These are phyloP conservation scores for Spinus olivaceus DNA, from an alignment of 2,797 vertebrate genomes.

Conservation along the genomic window DNA sequence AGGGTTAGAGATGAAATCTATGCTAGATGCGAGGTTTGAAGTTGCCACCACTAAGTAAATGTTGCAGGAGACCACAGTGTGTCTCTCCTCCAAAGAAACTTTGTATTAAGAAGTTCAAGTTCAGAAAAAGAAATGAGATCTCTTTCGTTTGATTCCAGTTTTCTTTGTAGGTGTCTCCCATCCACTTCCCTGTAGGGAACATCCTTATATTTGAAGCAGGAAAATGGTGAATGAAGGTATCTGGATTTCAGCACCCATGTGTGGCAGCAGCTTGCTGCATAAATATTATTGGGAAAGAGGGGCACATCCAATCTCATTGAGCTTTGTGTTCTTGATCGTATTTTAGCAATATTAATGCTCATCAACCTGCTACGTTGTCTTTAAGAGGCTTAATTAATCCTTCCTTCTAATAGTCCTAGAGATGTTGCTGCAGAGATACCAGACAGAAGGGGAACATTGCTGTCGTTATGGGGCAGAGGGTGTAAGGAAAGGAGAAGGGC, in stretches of 20 bases:
- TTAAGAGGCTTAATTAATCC: neutral
- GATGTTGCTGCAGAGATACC: neutral
- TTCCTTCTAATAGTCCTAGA: neutral
- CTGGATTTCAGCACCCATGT: neutral
- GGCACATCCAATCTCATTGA: neutral
- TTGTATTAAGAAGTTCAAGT: neutral
- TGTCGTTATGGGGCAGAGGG: rapidly evolving
- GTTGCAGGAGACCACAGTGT: neutral
- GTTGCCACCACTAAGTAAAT: neutral
- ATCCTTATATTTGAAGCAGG: neutral
- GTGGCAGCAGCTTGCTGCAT: neutral
- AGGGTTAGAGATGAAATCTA: neutral
- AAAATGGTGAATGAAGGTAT: neutral
- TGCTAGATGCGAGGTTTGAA: neutral
- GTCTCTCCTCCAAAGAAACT: neutral
- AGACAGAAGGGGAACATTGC: neutral
- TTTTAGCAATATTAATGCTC: neutral
- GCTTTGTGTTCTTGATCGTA: neutral
- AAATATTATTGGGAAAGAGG: neutral
- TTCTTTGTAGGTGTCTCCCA: neutral
- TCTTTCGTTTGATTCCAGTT: neutral
- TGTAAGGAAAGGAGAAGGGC: neutral
- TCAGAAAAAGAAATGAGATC: neutral
- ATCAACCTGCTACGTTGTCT: neutral
- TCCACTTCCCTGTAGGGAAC: neutral